Conservation (phyloP, 2,888 invertebrate species). For the Deilephila elpenor region DNA sequence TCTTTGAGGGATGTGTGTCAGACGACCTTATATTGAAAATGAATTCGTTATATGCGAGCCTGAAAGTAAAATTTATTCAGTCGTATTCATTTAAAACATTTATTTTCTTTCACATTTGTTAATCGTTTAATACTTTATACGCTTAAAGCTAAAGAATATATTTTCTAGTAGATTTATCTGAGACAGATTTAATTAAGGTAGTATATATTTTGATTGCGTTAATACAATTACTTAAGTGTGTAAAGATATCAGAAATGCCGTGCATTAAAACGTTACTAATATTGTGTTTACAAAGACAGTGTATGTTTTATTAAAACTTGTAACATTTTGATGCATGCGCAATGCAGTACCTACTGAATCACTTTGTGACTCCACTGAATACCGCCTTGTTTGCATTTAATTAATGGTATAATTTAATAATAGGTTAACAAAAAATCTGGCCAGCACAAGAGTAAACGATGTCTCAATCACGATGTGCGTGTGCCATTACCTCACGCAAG, state of each 20-base stretch:
- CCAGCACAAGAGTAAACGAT: constrained; percentile 56
- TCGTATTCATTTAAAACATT: neutral
- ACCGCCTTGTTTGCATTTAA: neutral
- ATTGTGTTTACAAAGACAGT: neutral
- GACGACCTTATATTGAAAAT: constrained; percentile 58
- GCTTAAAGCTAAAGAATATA: neutral
- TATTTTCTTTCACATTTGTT: neutral
- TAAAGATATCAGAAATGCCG: no score
- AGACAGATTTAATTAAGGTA: no score
- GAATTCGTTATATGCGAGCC: constrained; percentile 56
- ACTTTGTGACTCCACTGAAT: neutral
- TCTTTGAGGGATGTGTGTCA: constrained; percentile 71
- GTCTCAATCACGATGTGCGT: constrained; percentile 71
- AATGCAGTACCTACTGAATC: neutral
- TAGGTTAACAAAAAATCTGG: constrained; percentile 29
- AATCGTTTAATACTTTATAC: neutral
- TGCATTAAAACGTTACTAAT: neutral
- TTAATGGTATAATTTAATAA: neutral
- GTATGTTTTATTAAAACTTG: neutral
- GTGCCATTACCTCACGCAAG: constrained; percentile 38
- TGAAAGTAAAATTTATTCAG: constrained; percentile 59
- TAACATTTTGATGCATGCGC: neutral
- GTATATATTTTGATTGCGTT: no score
- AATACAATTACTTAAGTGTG: no score
- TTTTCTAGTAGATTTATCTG: no score